phyloP scores from a whole-genome alignment of 2,797 vertebrate genomes.

The Pygocentrus nattereri region DNA sequence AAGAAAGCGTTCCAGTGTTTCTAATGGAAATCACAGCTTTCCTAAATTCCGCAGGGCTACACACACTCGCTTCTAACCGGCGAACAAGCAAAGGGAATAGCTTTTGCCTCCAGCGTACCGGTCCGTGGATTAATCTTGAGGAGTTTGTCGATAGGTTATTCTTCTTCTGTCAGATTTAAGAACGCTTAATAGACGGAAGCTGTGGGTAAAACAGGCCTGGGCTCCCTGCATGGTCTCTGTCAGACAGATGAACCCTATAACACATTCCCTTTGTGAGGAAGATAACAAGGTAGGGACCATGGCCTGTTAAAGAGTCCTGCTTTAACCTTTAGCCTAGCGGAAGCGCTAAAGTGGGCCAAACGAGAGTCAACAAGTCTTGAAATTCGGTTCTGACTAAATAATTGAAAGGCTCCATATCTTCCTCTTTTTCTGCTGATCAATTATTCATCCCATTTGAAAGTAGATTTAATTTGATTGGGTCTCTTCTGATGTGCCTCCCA shows the following conservation, averaged over 20 bases:
- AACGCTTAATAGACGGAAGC: neutral
- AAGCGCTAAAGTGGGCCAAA: conserved; percentile 43
- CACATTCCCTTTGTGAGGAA: conserved; percentile 2
- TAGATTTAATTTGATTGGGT: conserved; percentile 67
- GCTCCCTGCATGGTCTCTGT: neutral
- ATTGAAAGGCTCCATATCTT: conserved; percentile 59
- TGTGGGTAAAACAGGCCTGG: neutral
- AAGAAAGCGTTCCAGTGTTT: neutral
- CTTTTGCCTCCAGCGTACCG: neutral
- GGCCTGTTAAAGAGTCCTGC: conserved; percentile 23
- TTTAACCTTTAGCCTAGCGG: conserved; percentile 16
- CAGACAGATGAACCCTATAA: conserved; percentile 21
- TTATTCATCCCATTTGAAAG: conserved; percentile 64
- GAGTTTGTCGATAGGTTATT: conserved; percentile 12
- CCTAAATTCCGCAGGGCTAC: neutral
- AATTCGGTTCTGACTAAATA: conserved; percentile 60
- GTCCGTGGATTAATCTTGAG: conserved; percentile 24
- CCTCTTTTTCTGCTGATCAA: conserved; percentile 58
- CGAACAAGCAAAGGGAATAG: neutral
- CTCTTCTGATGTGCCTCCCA: conserved; percentile 54
- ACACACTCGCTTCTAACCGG: neutral
- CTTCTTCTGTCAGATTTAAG: conserved; percentile 13
- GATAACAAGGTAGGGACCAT: neutral
- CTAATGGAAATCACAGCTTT: neutral
- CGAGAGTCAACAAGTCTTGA: conserved; percentile 52